A percentile compares a stretch with the other conserved stretches of the same genome.
These are phyloP conservation scores for Cheilosia impressa DNA, from an alignment of 2,888 invertebrate genomes.

Conservation along the genomic window DNA sequence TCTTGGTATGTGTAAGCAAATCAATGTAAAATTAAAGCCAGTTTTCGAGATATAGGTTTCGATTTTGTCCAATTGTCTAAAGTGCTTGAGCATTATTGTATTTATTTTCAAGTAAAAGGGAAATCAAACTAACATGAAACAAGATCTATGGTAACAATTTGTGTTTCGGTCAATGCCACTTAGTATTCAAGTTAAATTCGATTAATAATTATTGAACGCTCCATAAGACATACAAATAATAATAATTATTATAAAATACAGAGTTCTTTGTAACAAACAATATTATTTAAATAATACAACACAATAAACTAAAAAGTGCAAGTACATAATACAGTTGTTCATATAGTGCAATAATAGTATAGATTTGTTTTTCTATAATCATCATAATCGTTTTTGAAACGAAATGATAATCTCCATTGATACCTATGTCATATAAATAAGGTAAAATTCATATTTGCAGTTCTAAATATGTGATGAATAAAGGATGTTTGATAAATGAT, in stretches of 20 bases:
- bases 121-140: background rate
- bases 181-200: background rate
- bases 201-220: conserved; percentile 58
- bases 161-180: background rate
- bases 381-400: conserved; percentile 66
- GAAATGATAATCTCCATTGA: conserved; percentile 56
- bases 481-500: conserved; percentile 33
- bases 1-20: background rate
- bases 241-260: no score
- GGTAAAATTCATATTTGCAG: conserved; percentile 39
- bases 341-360: conserved; percentile 59
- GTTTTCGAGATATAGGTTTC: no score
- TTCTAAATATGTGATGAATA: conserved; percentile 63
- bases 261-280: conserved; percentile 60
- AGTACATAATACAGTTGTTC: conserved; percentile 61
- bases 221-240: conserved; percentile 17
- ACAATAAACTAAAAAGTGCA: conserved; percentile 49
- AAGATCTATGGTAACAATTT: background rate
- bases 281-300: conserved; percentile 57
- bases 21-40: no score
- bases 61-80: background rate
- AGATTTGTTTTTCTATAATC: conserved; percentile 50
- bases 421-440: conserved; percentile 47
- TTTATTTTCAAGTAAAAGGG: background rate
- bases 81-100: background rate